Percentiles rank a stretch among this genome's conserved stretches.
Conservation (phyloP, 2,888 invertebrate species). For the Resseliella maxima region DNA sequence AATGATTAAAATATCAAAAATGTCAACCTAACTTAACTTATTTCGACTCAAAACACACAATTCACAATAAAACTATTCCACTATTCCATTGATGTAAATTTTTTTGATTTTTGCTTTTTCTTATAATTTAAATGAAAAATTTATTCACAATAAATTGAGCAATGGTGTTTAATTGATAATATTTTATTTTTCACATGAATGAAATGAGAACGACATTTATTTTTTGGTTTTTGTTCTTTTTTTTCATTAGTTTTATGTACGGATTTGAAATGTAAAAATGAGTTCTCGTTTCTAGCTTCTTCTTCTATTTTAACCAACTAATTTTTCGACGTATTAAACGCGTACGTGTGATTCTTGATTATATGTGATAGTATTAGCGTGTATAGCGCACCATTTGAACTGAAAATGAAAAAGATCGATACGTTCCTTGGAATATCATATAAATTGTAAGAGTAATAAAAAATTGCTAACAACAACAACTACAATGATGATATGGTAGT, state of each 20-base stretch:
- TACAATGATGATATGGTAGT: not conserved
- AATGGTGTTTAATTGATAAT: not conserved
- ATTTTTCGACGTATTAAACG: constrained; percentile 49
- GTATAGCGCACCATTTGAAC: constrained; percentile 27
- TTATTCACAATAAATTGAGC: not conserved
- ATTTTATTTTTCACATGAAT: not conserved
- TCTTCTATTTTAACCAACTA: constrained; percentile 23
- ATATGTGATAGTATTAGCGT: not conserved
- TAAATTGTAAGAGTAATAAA: constrained; percentile 47
- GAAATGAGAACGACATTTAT: not conserved
- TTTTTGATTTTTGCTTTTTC: not conserved
- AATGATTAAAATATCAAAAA: not conserved
- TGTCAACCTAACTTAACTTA: too few relatives aligned
- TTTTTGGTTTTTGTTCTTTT: not conserved
- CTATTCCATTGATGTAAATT: not conserved
- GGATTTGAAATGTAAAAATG: constrained; percentile 25
- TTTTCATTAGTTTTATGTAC: not conserved
- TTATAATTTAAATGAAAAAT: not conserved
- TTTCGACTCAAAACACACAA: not conserved
- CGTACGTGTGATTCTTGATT: constrained; percentile 12
- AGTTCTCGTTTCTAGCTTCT: not conserved
- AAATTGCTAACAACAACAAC: not conserved
- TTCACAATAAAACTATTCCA: not conserved
- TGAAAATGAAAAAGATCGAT: constrained; percentile 48
- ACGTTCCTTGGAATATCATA: constrained; percentile 49